phyloP scores from a whole-genome alignment of 2,888 invertebrate genomes.

The Euclidia mi region DNA sequence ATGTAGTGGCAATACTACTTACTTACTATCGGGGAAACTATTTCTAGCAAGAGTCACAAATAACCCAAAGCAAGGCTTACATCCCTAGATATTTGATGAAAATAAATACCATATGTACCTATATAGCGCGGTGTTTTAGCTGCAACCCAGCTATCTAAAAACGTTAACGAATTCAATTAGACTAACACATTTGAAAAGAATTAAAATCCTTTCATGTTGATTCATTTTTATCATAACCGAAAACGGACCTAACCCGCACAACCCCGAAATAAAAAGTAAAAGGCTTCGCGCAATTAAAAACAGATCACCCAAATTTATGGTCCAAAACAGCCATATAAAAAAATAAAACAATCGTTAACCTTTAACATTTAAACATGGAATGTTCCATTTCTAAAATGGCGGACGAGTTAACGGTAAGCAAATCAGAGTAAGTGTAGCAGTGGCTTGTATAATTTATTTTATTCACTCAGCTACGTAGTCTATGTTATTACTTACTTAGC shows the following conservation, averaged over 20 bases:
- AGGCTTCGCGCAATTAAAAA: slow-evolving; percentile 36
- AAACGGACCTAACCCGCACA: slow-evolving; percentile 20
- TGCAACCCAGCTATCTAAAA: too few species aligned
- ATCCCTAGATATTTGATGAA: too few species aligned
- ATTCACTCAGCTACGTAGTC: slow-evolving; percentile 30
- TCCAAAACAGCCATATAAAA: slow-evolving; percentile 13
- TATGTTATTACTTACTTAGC: slow-evolving; percentile 41
- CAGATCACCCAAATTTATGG: slow-evolving; percentile 30
- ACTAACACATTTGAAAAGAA: too few species aligned
- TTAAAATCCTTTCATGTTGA: too few species aligned
- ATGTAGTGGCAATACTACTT: neutral
- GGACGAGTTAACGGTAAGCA: slow-evolving; percentile 9
- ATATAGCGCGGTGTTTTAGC: too few species aligned
- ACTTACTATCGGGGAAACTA: too few species aligned
- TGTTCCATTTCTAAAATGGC: slow-evolving; percentile 35
- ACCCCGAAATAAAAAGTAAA: slow-evolving; percentile 11
- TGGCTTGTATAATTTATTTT: slow-evolving; percentile 42
- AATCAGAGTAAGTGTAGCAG: slow-evolving; percentile 18
- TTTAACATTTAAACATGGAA: slow-evolving; percentile 26
- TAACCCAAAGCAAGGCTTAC: neutral
- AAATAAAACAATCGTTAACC: slow-evolving; percentile 37
- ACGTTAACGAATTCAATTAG: too few species aligned
- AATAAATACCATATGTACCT: too few species aligned
- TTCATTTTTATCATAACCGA: slow-evolving; percentile 9
- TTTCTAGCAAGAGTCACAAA: neutral